Conservation (phyloP, 2,113 vertebrate species). For the Bubalus kerabau region DNA sequence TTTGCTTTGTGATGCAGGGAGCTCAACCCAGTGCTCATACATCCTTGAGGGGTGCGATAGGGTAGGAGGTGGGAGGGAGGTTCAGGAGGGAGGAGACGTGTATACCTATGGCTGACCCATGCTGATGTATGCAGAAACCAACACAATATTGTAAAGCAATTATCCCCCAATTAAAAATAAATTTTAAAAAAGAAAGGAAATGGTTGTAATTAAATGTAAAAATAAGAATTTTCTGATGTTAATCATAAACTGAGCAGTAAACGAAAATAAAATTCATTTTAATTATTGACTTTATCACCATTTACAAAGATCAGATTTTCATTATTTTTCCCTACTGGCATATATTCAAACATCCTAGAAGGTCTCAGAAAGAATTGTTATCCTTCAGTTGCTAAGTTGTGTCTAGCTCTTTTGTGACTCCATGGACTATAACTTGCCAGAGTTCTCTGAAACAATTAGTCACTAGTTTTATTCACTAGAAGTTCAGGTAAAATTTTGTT, state of each 20-base stretch:
- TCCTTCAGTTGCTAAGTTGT: background rate
- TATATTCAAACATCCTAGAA: constrained; percentile 23
- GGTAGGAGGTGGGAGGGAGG: background rate
- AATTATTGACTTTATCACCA: background rate
- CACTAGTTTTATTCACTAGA: background rate
- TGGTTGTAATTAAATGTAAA: background rate
- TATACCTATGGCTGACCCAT: background rate
- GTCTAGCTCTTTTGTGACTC: background rate
- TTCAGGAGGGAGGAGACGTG: background rate
- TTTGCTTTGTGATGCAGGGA: background rate
- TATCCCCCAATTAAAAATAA: background rate
- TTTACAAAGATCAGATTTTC: constrained; percentile 39
- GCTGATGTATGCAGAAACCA: background rate
- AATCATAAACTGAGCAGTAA: background rate
- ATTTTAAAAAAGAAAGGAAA: background rate
- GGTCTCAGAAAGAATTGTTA: background rate
- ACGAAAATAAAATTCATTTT: constrained; percentile 31
- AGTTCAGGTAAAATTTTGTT: background rate
- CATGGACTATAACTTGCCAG: background rate
- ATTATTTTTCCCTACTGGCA: constrained; percentile 24
- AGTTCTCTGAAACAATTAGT: background rate
- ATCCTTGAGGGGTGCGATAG: background rate
- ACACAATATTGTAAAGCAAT: background rate
- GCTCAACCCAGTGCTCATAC: background rate
- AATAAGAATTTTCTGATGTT: constrained; percentile 3